A percentile compares a stretch with the other conserved stretches of the same genome.
Evolutionary conservation across 2,797 vertebrate species (phyloP).

Genomic region (Pempheris klunzingeri): DNA sequence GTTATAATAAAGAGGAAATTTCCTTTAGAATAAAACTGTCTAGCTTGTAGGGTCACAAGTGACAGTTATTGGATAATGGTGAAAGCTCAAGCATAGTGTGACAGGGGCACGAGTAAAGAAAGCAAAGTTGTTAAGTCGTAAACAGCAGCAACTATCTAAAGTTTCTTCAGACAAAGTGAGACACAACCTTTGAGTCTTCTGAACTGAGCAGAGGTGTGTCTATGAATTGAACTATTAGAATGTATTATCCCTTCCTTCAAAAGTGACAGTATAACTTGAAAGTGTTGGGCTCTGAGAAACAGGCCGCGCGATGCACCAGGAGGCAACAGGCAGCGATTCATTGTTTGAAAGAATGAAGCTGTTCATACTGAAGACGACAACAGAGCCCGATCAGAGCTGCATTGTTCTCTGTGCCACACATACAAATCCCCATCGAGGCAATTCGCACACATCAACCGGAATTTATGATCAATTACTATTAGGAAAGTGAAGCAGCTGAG

Average conservation of each 20-base stretch:
- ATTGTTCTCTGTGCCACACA: constrained; percentile 36
- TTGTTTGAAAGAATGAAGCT: constrained; percentile 38
- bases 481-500: background rate
- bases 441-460: constrained; percentile 4
- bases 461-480: background rate
- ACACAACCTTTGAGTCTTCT: background rate
- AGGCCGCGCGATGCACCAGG: constrained; percentile 25
- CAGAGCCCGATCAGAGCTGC: constrained; percentile 37
- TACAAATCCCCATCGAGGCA: background rate
- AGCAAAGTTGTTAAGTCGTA: background rate
- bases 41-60: background rate
- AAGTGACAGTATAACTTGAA: background rate
- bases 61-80: background rate
- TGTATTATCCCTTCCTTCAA: background rate
- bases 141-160: background rate
- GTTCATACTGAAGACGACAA: constrained; percentile 53
- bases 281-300: constrained; percentile 12
- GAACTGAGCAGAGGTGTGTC: background rate
- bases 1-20: no score
- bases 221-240: background rate
- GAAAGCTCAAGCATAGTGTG: background rate
- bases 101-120: background rate
- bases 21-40: background rate
- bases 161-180: background rate
- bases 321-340: constrained; percentile 58